Evolutionary conservation across 2,888 invertebrate genomes (phyloP).

Genomic region (Hypsopygia costalis): DNA sequence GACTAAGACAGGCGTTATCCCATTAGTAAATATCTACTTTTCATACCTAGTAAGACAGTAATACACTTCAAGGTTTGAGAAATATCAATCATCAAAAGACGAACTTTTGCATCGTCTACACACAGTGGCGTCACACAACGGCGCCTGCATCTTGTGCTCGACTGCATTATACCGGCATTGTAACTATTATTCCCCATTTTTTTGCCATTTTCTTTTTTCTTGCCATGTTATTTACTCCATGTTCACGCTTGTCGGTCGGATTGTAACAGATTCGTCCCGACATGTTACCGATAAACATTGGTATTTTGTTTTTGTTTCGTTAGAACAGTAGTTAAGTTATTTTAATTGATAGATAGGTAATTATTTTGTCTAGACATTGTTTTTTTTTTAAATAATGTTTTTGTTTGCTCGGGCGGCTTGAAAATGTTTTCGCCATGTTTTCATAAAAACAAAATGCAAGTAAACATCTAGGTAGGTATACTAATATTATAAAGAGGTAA

Average conservation of each 20-base stretch:
- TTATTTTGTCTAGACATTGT: neutral
- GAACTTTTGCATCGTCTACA: no score
- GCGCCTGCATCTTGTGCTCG: neutral
- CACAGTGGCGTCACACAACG: neutral
- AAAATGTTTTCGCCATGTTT: no score
- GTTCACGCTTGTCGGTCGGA: constrained; percentile 9
- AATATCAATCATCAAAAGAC: no score
- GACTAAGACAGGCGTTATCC: no score
- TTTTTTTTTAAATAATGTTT: no score
- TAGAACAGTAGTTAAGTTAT: constrained; percentile 4
- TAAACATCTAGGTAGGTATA: no score
- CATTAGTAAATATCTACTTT: no score
- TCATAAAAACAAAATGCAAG: neutral
- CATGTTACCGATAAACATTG: constrained; percentile 32
- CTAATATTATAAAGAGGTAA: no score
- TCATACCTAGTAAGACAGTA: no score
- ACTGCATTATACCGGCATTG: neutral
- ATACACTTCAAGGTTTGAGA: no score
- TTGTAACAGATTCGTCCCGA: constrained; percentile 16
- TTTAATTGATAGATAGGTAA: constrained; percentile 8
- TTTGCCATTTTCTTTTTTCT: constrained; percentile 7
- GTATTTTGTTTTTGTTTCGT: constrained; percentile 15
- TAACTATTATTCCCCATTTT: neutral
- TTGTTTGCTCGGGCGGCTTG: no score
- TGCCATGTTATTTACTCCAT: neutral